Percentiles rank a stretch among this genome's conserved stretches.
phyloP scores from a whole-genome alignment of 2,888 invertebrate genomes.

The Bugulina stolonifera region DNA sequence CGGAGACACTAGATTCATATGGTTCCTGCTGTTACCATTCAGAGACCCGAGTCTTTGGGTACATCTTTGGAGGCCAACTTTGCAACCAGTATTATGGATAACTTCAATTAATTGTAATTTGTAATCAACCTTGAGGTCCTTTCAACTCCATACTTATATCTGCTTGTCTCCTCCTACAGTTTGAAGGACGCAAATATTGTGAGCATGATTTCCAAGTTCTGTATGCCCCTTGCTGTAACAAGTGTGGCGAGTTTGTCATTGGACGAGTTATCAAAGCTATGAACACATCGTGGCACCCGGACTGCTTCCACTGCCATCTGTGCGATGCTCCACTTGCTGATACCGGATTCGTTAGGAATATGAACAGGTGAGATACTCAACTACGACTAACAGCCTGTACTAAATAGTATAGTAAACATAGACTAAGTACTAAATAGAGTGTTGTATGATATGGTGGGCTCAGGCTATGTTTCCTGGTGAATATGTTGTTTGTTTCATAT shows the following conservation, averaged over 20 bases:
- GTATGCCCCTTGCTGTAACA: conserved; percentile 79
- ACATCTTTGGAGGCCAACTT: too few species aligned
- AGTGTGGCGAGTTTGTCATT: conserved; percentile 89
- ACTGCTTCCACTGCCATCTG: conserved; percentile 92
- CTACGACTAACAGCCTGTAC: too few species aligned
- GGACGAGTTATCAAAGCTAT: conserved; percentile 99
- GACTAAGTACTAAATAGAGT: too few species aligned
- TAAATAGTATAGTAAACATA: too few species aligned
- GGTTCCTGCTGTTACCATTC: too few species aligned
- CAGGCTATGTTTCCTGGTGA: too few species aligned
- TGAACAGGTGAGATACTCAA: conserved; percentile 59
- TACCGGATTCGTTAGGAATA: conserved; percentile 78
- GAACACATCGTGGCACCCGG: conserved; percentile 98
- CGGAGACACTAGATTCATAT: too few species aligned
- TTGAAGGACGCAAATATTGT: conserved; percentile 97
- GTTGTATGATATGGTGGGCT: background rate
- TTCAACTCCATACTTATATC: background rate
- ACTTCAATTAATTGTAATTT: too few species aligned
- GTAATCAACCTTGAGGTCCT: too few species aligned
- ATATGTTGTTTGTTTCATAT: too few species aligned
- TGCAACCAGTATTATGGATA: too few species aligned
- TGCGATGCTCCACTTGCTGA: conserved; percentile 88
- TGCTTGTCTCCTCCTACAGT: conserved; percentile 54
- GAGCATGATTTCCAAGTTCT: conserved; percentile 97
- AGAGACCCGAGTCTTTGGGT: too few species aligned